Conservation (phyloP, 2,797 vertebrate genomes). For the Denticeps clupeoides region DNA sequence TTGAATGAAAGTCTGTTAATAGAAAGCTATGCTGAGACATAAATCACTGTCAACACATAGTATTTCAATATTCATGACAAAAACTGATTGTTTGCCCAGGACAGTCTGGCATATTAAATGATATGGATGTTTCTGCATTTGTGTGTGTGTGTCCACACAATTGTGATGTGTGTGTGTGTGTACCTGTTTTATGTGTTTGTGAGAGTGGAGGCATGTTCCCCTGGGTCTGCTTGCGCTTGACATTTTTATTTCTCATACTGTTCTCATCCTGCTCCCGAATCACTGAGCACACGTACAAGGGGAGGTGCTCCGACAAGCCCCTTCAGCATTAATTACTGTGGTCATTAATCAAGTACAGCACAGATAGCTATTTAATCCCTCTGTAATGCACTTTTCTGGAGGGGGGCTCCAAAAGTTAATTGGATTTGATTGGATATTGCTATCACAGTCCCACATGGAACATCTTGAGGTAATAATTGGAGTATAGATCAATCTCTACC, state of each 20-base stretch:
- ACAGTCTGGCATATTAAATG: too few relatives aligned
- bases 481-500: slow-evolving; percentile 54
- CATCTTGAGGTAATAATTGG: slow-evolving; percentile 65
- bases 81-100: too few relatives aligned
- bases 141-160: slow-evolving; percentile 14
- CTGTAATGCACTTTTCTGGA: slow-evolving; percentile 61
- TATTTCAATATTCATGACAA: not conserved
- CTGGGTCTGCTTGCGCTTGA: slow-evolving; percentile 21
- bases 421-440: slow-evolving; percentile 64
- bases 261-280: slow-evolving; percentile 42
- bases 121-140: slow-evolving; percentile 8
- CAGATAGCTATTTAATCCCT: slow-evolving; percentile 61
- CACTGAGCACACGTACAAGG: slow-evolving; percentile 40
- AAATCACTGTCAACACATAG: not conserved
- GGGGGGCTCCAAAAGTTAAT: slow-evolving; percentile 54
- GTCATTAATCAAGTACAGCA: slow-evolving; percentile 65
- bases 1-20: not conserved
- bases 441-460: slow-evolving; percentile 58
- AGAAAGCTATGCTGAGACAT: slow-evolving; percentile 1
- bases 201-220: not conserved
- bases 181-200: not conserved
- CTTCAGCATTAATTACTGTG: slow-evolving; percentile 67
- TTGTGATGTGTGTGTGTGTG: slow-evolving; percentile 8
- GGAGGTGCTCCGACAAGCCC: slow-evolving; percentile 55
- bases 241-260: slow-evolving; percentile 22